A percentile compares a stretch with the other conserved stretches of the same genome.
These are phyloP conservation scores for Circaetus gallicus DNA, from an alignment of 2,113 vertebrate genomes.

Conservation along the genomic window DNA sequence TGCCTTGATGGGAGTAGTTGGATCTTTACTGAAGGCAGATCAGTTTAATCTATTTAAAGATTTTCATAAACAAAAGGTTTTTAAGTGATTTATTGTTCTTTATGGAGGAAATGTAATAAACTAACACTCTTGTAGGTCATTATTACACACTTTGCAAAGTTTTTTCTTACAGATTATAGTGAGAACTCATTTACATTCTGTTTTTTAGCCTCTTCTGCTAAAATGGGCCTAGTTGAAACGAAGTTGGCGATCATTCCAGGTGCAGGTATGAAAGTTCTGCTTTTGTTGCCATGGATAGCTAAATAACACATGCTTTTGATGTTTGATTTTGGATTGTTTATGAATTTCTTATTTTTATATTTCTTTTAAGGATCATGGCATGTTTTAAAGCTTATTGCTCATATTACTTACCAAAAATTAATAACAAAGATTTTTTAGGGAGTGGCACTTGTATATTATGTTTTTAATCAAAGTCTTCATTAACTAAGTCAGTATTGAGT, in stretches of 20 bases:
- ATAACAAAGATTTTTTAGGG: not conserved
- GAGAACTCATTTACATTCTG: not conserved
- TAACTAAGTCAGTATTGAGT: not conserved
- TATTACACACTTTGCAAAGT: not conserved
- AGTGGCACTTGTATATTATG: not conserved
- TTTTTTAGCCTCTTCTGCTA: slow-evolving; percentile 84
- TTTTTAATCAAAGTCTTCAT: not conserved
- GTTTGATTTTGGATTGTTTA: not conserved
- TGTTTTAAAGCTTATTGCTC: not conserved
- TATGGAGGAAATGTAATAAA: not conserved
- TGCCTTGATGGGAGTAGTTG: not conserved
- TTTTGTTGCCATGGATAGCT: not conserved
- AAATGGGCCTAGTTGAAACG: slow-evolving; percentile 96
- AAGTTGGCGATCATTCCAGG: slow-evolving; percentile 94
- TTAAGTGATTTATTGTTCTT: not conserved
- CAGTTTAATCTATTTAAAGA: not conserved
- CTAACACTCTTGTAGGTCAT: not conserved
- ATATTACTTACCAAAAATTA: not conserved
- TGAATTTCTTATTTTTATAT: not conserved
- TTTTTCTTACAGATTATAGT: not conserved
- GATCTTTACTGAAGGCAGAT: not conserved
- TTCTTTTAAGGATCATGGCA: not conserved
- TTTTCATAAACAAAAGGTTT: not conserved
- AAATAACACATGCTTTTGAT: not conserved
- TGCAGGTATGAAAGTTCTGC: slow-evolving; percentile 81